Conservation (phyloP, 1,140 invertebrate species). For the Brachionus sp. region DNA sequence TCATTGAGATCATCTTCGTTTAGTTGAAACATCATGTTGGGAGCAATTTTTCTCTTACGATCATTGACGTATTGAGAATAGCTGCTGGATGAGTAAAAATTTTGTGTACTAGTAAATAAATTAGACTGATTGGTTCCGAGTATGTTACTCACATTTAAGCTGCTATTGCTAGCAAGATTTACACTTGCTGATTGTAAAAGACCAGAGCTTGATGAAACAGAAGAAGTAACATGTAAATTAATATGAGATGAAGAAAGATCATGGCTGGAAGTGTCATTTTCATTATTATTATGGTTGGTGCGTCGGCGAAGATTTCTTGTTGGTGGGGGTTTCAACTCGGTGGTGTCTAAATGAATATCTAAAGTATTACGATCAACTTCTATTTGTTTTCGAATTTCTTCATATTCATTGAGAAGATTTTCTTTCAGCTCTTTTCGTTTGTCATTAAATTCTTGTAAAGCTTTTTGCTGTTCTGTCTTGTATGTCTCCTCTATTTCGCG, state of each 20-base stretch:
- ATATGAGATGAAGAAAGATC: not conserved
- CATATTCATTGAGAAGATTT: constrained; percentile 20
- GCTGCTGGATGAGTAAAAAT: not conserved
- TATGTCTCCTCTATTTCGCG: not conserved
- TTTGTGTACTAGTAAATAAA: not conserved
- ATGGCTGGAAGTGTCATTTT: not conserved
- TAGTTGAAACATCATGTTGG: not conserved
- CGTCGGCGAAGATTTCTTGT: constrained; percentile 11
- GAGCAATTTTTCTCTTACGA: constrained; percentile 3
- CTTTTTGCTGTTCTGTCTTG: constrained; percentile 1
- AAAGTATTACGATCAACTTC: constrained; percentile 23
- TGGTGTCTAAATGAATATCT: constrained; percentile 7
- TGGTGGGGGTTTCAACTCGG: constrained; percentile 22
- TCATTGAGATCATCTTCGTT: constrained; percentile 10
- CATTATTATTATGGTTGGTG: not conserved
- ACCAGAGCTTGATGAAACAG: not conserved
- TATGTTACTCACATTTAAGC: not conserved
- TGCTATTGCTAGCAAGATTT: not conserved
- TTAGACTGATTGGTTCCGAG: not conserved
- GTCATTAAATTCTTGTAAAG: constrained; percentile 5
- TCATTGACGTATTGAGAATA: not conserved
- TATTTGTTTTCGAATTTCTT: constrained; percentile 14
- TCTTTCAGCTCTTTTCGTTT: constrained; percentile 33
- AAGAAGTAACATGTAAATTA: not conserved
- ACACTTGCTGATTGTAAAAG: not conserved